Base-by-base conservation (phyloP, 2,888 invertebrate species). In the Lomographa bimaculata region DNA sequence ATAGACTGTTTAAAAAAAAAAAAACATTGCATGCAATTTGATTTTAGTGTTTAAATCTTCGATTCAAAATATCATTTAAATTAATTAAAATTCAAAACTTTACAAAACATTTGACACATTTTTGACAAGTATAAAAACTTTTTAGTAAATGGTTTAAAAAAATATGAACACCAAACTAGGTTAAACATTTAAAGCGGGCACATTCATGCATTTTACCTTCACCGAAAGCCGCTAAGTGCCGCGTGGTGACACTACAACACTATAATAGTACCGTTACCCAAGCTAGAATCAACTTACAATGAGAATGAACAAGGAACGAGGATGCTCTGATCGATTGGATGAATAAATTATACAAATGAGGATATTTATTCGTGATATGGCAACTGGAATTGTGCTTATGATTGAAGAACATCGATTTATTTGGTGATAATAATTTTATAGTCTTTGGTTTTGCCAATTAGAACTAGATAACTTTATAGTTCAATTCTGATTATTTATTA, bases 181-280 rank as follows among this genome's bases (percentile, higher is more conserved):
- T 58, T 59, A 66, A 39, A 71, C 64, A 68, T 49, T 30, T 51
- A 66, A 84, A 86, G 77, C 81, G 44, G n/a, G 66, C 74, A 77
- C 70, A 64, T 60, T 52, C 87, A 86, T 87, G 89, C 89, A 80
- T 64, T 73, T 83, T 87, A 86, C 89, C 89, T 85, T 83, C 61
- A 84, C 85, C 85, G 62, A 68, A 77, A 83, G 81, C 80, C 60
- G 79, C 78, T 76, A 70, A 62, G 69, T 76, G 77, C 71, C 65
- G 77, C 61, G 58, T 64, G 66, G 50, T 57, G 76, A 60, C 65
- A 64, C 79, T 80, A 80, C 59, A 76, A 72, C 69, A 80, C 70
- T 73, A 64, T 56, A 69, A 66, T 61, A 64, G 57, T 57, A 74
- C 73, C 79, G 57, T 71, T 65, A 77, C 72, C 73, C 60, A 64